These are phyloP conservation scores for Drosophila crucigera DNA, from an alignment of 2,888 invertebrate species.

Conservation along the genomic window DNA sequence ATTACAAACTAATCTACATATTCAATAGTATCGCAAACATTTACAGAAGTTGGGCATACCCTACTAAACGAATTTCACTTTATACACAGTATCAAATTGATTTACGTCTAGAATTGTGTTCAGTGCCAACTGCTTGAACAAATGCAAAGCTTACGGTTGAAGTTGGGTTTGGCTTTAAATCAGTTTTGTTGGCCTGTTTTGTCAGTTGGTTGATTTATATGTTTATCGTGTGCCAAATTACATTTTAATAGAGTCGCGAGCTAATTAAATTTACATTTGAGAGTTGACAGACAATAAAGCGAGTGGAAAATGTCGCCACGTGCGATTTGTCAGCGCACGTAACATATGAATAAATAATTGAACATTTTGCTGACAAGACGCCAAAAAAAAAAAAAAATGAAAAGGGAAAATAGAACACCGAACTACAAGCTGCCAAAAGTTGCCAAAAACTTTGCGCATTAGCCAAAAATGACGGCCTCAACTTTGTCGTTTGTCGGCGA, in stretches of 20 bases:
- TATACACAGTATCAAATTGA: conserved; percentile 29
- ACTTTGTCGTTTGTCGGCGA: conserved; percentile 63
- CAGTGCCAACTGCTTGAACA: conserved; percentile 30
- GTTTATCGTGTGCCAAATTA: conserved; percentile 51
- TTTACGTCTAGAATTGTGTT: conserved; percentile 26
- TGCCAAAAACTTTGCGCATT: conserved; percentile 71
- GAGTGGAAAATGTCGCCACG: conserved; percentile 44
- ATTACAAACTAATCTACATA: accelerated
- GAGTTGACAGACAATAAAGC: conserved; percentile 53
- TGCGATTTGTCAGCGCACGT: conserved; percentile 63
- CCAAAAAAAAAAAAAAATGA: conserved; percentile 6
- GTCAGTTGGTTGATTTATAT: conserved; percentile 49
- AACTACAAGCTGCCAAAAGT: conserved; percentile 38
- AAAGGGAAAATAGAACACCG: conserved; percentile 22
- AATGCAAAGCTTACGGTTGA: conserved; percentile 44
- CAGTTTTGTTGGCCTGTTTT: conserved; percentile 18
- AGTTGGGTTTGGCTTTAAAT: conserved; percentile 47
- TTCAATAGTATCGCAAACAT: not conserved
- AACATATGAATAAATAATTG: conserved; percentile 80
- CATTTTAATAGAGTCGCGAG: conserved; percentile 67
- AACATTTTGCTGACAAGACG: conserved; percentile 49
- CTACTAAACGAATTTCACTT: not conserved
- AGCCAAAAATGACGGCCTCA: conserved; percentile 69
- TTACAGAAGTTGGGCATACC: not conserved
- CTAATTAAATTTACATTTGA: conserved; percentile 76